Base-by-base conservation (phyloP, 2,113 vertebrate species). In the Pseudorhombus dupliciocellatus region DNA sequence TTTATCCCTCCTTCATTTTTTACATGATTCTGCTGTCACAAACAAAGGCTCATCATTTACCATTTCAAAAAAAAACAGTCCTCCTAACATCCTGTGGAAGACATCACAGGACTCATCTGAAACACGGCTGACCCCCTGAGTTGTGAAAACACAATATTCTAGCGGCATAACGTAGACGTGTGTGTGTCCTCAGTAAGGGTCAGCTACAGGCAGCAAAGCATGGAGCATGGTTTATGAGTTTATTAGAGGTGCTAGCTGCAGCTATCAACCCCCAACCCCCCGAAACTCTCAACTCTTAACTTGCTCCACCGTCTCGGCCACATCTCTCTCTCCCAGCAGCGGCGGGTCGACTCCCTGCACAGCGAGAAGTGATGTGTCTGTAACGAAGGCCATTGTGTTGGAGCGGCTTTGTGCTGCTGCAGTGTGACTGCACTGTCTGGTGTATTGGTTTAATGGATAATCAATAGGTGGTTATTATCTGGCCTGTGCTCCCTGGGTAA, bases 381-480 rank as follows among this genome's bases (percentile, higher is more conserved):
- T 66, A 24, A 4, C 46, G 62, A 68, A 76, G 74, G 71, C 55
- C 46, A 11, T 79, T 77, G 87, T 80, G 50, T 81, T 48, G 42
- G 50, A 77, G 77, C 70, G 50, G 74, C 67, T 63, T 24, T 69
- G 69, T 71, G 74, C 65, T 37, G 73, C 70, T 84, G 63, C 74
- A 67, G 66, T 73, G 77, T 63, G 21, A 57, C 81, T 21, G 56
- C 73, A 70, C 77, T 81, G 79, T 74, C 59, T 83, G 76, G 54
- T 62, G 61, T 80, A 75, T 85, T 54, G 79, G 64, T 86, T 89
- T 92, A 90, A 93, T 91, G 85, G 88, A 84, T 81, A 92, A 93
- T 93, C 92, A 92, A 93, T 93, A 92, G 58, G 34, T 81, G 65
- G 87, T 89, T 92, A 92, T 92, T 90, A 87, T 89, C 84, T 88